A percentile compares a stretch with the other conserved stretches of the same genome.
Evolutionary conservation across 2,797 vertebrate species (phyloP).

Genomic region (Anniella stebbinsi): DNA sequence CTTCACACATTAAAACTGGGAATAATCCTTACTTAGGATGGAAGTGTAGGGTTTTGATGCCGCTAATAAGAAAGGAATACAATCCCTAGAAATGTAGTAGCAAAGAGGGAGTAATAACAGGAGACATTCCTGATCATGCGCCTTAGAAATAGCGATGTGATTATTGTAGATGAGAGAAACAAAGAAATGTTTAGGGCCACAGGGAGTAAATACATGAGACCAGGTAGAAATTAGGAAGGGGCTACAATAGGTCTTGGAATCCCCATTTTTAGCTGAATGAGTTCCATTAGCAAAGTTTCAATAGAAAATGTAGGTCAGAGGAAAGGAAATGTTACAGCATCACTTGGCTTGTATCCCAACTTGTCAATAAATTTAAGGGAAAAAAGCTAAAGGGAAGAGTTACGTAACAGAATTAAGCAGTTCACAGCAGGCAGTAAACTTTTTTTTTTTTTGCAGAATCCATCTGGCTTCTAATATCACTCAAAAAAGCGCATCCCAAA

Average conservation of each 20-base stretch:
- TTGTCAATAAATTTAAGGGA: slow-evolving; percentile 22
- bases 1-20: not conserved
- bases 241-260: not conserved
- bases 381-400: slow-evolving; percentile 16
- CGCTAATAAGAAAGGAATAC: not conserved
- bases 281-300: slow-evolving; percentile 22
- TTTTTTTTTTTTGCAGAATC: not conserved
- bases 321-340: slow-evolving; percentile 20
- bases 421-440: slow-evolving; percentile 26
- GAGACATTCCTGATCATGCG: not conserved
- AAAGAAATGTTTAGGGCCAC: not conserved
- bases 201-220: not conserved
- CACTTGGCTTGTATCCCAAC: slow-evolving; percentile 6
- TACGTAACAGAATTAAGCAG: not conserved
- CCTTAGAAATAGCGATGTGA: not conserved
- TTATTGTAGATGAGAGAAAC: not conserved
- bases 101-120: not conserved
- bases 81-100: not conserved
- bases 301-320: not conserved
- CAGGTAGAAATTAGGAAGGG: not conserved
- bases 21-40: not conserved
- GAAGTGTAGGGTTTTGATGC: not conserved
- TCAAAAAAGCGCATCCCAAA: slow-evolving; percentile 16
- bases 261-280: not conserved
- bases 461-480: slow-evolving; percentile 38